Evolutionary conservation across 2,797 vertebrate species (phyloP), one percentile per base, ranked within the genome.

Genomic region (Malacoctenus gilli): DNA sequence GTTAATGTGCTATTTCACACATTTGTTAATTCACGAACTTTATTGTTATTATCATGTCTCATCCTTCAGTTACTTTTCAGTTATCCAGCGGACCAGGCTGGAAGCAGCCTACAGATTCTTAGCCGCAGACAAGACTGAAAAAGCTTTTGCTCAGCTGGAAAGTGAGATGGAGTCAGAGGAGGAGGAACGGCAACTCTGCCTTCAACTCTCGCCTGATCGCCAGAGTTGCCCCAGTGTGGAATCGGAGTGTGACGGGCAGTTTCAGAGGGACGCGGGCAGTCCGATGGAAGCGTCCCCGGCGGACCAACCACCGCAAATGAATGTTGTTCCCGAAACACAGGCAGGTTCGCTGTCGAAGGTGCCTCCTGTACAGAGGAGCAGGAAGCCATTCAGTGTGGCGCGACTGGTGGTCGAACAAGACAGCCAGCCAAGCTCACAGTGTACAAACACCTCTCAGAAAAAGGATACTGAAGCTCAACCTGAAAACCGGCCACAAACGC

Each of bases 381-480:
- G 21, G 34, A 39, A 8, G 7, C 42, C 5, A 16, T 63, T 61
- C 66, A 88, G 82, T 0, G 42, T 93, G 13, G 73, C 91, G 1
- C 73, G 50, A 19, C 75, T 92, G 28, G 87, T 93, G 38, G 32
- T 77, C 0, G 87, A 90, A 42, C 83, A 86, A 0, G 91, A 93
- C 82, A 92, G 89, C 63, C 85, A 85, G 35, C 3, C 7, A 3
- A 72, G 59, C 43, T 80, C 64, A 0, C 42, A 55, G 12, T 75
- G 57, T 25, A 43, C 49, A 2, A 2, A 43, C 0, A 4, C 25
- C 10, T 60, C 73, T 22, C 48, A 64, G 36, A 72, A 77, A 3
- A 10, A 2, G 20, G 65, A 69, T 22, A 2, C 12, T 5, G 42
- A 72, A 11, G 42, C 31, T n/a, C 11, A 3, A 36, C 5, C 28